Evolutionary conservation across 2,797 vertebrate species (phyloP), one percentile per base, ranked within the genome.

Genomic region (Amazona finschi): DNA sequence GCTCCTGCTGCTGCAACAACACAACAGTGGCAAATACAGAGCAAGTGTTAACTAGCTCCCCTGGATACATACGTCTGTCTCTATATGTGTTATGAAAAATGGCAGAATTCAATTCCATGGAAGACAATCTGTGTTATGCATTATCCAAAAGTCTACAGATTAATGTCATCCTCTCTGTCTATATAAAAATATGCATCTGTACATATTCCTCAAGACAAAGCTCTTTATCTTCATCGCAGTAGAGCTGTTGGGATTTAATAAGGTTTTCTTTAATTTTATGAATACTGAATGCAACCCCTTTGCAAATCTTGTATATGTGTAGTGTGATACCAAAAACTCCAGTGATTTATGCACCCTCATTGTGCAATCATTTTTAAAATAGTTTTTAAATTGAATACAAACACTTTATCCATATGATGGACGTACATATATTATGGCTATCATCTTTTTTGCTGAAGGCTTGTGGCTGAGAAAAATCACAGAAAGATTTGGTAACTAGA

Each of bases 321-420:
- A 79, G 20, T 25, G 28, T 18, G 24, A 65, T 49, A 61, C 41
- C 62, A 25, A 27, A 87, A 86, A 89, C 57, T 91, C 44, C 71
- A 85, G 24, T 0, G 0, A 91, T 72, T 82, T 90, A 90, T 43
- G 27, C 38, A 72, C 15, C 12, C 22, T 92, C 28, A 31, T 79
- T 66, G 58, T 76, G n/a, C 38, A 73, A 70, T 74, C 6, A 66
- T 80, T 82, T 85, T 44, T 2, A 0, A 88, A 91, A 85, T 72
- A 93, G 60, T 60, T 91, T 90, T 77, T 30, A 90, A 90, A 91
- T 39, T 76, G 47, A 90, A 79, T 39, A 70, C 24, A 79, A 89
- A 77, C 61, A 82, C 31, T 67, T 81, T 25, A 90, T 90, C 41
- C 8, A 5, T 78, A 28, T 67, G 78, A 93, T 84, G 31, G 49